Percentiles rank a stretch among this genome's conserved stretches.
Evolutionary conservation across 2,113 vertebrate genomes (phyloP).

Genomic region (Clinocottus analis): DNA sequence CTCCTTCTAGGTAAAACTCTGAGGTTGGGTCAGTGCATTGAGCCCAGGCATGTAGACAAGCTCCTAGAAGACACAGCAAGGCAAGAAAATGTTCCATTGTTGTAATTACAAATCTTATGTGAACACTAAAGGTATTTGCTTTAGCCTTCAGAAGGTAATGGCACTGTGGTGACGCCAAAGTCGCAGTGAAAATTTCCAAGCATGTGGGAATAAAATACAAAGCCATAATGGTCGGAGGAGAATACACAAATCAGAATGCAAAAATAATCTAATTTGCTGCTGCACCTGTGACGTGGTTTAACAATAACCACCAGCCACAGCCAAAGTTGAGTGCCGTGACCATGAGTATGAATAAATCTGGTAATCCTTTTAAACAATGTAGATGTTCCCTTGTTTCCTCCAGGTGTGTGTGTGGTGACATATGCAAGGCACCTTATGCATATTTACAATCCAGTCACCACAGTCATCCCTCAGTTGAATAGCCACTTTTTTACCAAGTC

Average conservation of each 20-base stretch:
- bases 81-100: slow-evolving; percentile 48
- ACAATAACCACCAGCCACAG: not conserved
- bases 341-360: not conserved
- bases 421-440: not conserved
- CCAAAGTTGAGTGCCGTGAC: not conserved
- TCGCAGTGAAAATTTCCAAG: slow-evolving; percentile 35
- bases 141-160: slow-evolving; percentile 23
- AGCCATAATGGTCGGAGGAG: not conserved
- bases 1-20: slow-evolving; percentile 74
- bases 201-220: not conserved
- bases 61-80: slow-evolving; percentile 24
- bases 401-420: not conserved
- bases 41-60: not conserved
- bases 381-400: not conserved
- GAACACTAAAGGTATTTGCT: not conserved
- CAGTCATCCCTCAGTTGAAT: not conserved
- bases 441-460: not conserved
- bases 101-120: not conserved
- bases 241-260: slow-evolving; percentile 67
- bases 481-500: not conserved
- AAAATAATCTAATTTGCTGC: slow-evolving; percentile 22
- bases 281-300: not conserved
- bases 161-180: slow-evolving; percentile 2
- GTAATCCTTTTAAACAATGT: not conserved
- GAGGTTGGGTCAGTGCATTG: slow-evolving; percentile 23